phyloP scores from a whole-genome alignment of 2,888 invertebrate genomes.

The Unio pictorum region DNA sequence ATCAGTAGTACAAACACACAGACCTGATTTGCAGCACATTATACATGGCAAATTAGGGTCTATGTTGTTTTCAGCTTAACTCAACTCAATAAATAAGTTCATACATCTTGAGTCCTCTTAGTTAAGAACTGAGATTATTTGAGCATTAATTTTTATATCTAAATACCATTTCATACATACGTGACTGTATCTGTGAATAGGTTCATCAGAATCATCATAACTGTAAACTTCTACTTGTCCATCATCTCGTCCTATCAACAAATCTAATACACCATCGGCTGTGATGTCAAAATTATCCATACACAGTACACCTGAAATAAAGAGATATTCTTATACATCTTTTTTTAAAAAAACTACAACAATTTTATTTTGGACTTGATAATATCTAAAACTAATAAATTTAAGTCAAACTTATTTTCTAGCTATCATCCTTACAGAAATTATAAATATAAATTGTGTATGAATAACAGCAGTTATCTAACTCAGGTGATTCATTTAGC shows the following conservation, averaged over 20 bases:
- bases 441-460: too few species aligned
- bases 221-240: conserved; percentile 87
- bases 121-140: too few species aligned
- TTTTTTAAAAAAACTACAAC: neutral
- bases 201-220: conserved; percentile 75
- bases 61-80: too few species aligned
- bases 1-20: too few species aligned
- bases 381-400: neutral
- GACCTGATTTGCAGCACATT: too few species aligned
- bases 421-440: too few species aligned
- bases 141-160: too few species aligned
- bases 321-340: neutral
- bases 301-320: conserved; percentile 59
- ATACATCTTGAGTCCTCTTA: too few species aligned
- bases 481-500: too few species aligned
- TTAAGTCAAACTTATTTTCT: neutral
- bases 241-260: conserved; percentile 89
- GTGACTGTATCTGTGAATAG: conserved; percentile 76
- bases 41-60: too few species aligned
- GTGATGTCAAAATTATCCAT: conserved; percentile 82
- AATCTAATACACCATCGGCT: conserved; percentile 80
- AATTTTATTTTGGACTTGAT: neutral
- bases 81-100: too few species aligned
- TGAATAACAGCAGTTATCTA: too few species aligned
- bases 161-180: conserved; percentile 70